Percentiles rank a stretch among this genome's conserved stretches.
Evolutionary conservation across 1,140 invertebrate species (phyloP).

Genomic region (Diploscapter pachys): DNA sequence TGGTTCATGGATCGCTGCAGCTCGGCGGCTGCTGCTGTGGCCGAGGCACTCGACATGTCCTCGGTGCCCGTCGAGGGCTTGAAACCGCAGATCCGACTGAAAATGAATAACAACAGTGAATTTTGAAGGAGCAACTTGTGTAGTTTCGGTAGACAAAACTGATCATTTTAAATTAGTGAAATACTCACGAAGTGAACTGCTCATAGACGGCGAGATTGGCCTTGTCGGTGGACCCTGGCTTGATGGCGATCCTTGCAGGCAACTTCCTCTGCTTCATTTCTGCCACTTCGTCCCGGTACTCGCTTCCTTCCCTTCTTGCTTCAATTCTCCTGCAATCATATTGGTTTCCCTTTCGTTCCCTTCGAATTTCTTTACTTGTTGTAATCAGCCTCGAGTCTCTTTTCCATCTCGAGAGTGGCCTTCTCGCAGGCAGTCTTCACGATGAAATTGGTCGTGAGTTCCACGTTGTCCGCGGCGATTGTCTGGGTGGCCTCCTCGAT

Average conservation of each 20-base stretch:
- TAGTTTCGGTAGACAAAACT: too few species aligned
- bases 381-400: slow-evolving; percentile 63
- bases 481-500: slow-evolving; percentile 75
- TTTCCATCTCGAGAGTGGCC: slow-evolving; percentile 87
- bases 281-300: slow-evolving; percentile 73
- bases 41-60: slow-evolving; percentile 16
- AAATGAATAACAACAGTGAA: too few species aligned
- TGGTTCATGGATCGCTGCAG: slow-evolving; percentile 3
- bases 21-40: neutral
- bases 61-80: slow-evolving; percentile 35
- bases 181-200: slow-evolving; percentile 69
- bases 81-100: slow-evolving; percentile 49
- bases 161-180: too few species aligned
- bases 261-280: slow-evolving; percentile 79
- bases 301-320: slow-evolving; percentile 68
- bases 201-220: slow-evolving; percentile 91
- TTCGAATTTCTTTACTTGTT: slow-evolving; percentile 57
- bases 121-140: too few species aligned
- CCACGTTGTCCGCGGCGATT: slow-evolving; percentile 89
- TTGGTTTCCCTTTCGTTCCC: too few species aligned
- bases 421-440: slow-evolving; percentile 98
- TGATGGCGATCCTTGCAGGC: slow-evolving; percentile 84
- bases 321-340: slow-evolving; percentile 60
- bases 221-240: slow-evolving; percentile 60
- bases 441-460: slow-evolving; percentile 90